Percentiles rank a stretch among this genome's conserved stretches.
These are phyloP conservation scores for Gambelia wislizenii DNA, from an alignment of 2,797 vertebrate species.

Conservation along the genomic window DNA sequence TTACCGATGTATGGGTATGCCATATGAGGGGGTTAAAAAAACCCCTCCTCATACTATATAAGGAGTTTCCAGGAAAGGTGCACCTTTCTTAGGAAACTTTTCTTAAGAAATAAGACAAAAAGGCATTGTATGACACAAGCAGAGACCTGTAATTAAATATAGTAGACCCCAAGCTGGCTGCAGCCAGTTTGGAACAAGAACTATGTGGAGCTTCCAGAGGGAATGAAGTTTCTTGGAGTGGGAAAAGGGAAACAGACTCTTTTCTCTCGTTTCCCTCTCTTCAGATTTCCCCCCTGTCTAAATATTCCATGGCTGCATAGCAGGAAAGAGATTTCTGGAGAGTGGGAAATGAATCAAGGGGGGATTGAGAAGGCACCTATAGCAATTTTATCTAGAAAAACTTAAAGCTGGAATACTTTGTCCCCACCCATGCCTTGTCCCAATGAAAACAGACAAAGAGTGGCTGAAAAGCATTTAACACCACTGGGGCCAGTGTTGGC, in stretches of 20 bases:
- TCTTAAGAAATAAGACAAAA: background rate
- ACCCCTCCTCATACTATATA: background rate
- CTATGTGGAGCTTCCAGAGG: background rate
- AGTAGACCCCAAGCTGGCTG: background rate
- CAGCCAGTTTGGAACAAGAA: background rate
- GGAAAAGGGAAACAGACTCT: background rate
- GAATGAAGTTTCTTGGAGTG: background rate
- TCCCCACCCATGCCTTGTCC: background rate
- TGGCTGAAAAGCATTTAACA: background rate
- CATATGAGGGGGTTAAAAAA: background rate
- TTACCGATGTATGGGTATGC: background rate
- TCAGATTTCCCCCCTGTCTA: background rate
- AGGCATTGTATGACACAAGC: background rate
- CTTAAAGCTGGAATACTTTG: background rate
- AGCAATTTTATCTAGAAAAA: background rate
- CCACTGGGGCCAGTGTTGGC: background rate
- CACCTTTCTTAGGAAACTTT: background rate
- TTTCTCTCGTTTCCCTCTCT: background rate
- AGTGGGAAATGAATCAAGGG: background rate
- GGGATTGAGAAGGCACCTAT: background rate
- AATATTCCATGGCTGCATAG: background rate
- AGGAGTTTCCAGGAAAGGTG: background rate
- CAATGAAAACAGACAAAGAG: background rate
- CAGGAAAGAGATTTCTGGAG: background rate
- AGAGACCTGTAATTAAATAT: background rate